Conservation (phyloP, 2,888 invertebrate species). For the Drosophila sordidula region DNA sequence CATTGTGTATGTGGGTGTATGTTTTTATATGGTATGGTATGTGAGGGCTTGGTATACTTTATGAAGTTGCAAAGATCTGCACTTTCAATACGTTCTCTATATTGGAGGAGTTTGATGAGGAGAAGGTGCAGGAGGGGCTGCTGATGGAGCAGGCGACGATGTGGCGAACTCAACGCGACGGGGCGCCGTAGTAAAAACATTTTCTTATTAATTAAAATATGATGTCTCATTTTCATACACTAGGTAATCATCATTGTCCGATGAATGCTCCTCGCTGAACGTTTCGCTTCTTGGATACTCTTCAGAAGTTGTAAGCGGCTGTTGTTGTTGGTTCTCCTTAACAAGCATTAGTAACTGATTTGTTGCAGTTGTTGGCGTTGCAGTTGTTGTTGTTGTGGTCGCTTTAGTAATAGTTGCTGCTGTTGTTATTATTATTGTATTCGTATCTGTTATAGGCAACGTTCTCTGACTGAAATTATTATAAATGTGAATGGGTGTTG, state of each 20-base stretch:
- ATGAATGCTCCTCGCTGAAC: constrained; percentile 55
- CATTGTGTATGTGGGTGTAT: constrained; percentile 22
- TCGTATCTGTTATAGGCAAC: constrained; percentile 45
- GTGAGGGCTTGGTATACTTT: constrained; percentile 32
- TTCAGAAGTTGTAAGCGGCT: constrained; percentile 19
- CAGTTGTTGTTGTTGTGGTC: constrained; percentile 24
- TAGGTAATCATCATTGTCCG: constrained; percentile 59
- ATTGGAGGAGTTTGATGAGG: constrained; percentile 3
- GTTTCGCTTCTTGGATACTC: constrained; percentile 21
- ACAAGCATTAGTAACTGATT: constrained; percentile 70
- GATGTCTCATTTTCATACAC: constrained; percentile 68
- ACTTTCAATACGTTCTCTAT: constrained; percentile 27
- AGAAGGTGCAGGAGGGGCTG: background rate
- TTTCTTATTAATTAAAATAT: constrained; percentile 78
- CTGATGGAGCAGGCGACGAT: constrained; percentile 3
- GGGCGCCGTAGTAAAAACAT: constrained; percentile 69
- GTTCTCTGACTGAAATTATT: constrained; percentile 41
- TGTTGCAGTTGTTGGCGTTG: constrained; percentile 28
- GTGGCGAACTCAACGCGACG: constrained; percentile 19
- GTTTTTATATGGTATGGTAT: constrained; percentile 27
- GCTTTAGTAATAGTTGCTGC: constrained; percentile 17
- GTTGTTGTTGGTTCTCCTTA: constrained; percentile 47
- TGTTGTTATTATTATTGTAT: constrained; percentile 17
- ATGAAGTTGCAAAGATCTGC: constrained; percentile 36
- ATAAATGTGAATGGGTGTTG: constrained; percentile 64